These are phyloP conservation scores for Lates japonicus DNA, from an alignment of 2,797 vertebrate species.

Conservation along the genomic window DNA sequence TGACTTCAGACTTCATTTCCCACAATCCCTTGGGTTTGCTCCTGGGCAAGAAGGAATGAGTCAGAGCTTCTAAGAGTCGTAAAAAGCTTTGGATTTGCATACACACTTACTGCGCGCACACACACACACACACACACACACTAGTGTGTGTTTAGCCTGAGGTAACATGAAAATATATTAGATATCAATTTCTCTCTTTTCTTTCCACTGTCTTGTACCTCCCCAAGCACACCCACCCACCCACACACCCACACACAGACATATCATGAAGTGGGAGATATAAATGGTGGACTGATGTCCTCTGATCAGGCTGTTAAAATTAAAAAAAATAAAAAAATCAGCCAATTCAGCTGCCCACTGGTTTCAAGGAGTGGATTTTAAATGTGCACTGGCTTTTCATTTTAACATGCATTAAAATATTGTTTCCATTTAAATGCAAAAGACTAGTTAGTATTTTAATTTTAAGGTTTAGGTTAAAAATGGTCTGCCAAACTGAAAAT, in stretches of 20 bases:
- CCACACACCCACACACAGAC: not conserved
- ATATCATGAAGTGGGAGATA: not conserved
- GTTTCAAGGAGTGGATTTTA: not conserved
- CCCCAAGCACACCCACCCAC: not conserved
- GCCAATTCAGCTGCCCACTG: too few relatives aligned
- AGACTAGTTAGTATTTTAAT: not conserved
- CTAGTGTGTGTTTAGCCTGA: constrained; percentile 3
- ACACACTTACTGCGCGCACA: not conserved
- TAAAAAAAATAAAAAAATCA: too few relatives aligned
- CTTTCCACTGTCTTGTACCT: not conserved
- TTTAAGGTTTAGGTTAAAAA: not conserved
- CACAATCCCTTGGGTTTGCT: constrained; percentile 68
- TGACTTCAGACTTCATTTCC: constrained; percentile 63
- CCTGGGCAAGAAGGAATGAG: constrained; percentile 68
- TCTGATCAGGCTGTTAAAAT: not conserved
- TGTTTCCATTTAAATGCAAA: not conserved
- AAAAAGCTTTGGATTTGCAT: constrained; percentile 26
- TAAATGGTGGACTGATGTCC: not conserved
- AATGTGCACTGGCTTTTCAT: not conserved
- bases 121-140: constrained; percentile 13
- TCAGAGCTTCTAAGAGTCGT: constrained; percentile 70
- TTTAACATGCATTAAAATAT: not conserved
- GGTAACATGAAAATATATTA: not conserved
- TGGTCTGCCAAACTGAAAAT: not conserved
- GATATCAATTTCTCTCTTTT: not conserved